Percentiles rank a stretch among this genome's conserved stretches.
These are phyloP conservation scores for Aphrophora alni DNA, from an alignment of 2,888 invertebrate species.

Conservation along the genomic window DNA sequence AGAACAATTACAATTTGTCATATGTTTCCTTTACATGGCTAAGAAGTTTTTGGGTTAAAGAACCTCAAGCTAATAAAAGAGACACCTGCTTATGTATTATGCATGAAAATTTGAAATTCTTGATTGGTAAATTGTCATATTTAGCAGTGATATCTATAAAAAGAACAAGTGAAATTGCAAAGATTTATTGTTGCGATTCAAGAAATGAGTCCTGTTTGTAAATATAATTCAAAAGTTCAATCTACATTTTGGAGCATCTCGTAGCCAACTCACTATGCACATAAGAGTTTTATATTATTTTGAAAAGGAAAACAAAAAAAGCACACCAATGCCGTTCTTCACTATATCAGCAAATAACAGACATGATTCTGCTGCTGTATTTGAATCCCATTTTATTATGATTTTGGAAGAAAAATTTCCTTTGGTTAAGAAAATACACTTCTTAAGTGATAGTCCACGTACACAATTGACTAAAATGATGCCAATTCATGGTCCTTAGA, in stretches of 20 bases:
- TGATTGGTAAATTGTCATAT: too few species aligned
- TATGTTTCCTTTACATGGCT: too few species aligned
- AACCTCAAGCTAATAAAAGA: too few species aligned
- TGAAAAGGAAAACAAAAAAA: too few species aligned
- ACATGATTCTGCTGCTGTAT: constrained; percentile 52
- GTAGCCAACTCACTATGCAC: constrained; percentile 19
- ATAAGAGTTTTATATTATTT: constrained; percentile 8
- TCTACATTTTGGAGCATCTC: constrained; percentile 17
- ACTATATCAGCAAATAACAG: constrained; percentile 48
- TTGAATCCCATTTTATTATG: constrained; percentile 49
- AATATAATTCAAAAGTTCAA: constrained; percentile 14
- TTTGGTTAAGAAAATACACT: constrained; percentile 41
- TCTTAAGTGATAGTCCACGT: constrained; percentile 51
- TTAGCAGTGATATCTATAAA: too few species aligned
- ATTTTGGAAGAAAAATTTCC: constrained; percentile 15
- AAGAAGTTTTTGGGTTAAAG: too few species aligned
- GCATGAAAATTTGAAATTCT: too few species aligned
- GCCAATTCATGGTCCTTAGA: constrained; percentile 15
- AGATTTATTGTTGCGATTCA: too few species aligned
- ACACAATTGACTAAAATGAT: constrained; percentile 45
- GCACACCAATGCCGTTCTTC: constrained; percentile 21
- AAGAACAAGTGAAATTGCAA: too few species aligned
- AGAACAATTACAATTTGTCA: too few species aligned
- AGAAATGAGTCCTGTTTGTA: background rate
- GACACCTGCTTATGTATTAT: too few species aligned